phyloP scores from a whole-genome alignment of 2,888 invertebrate genomes.

The Heliconius hortense region DNA sequence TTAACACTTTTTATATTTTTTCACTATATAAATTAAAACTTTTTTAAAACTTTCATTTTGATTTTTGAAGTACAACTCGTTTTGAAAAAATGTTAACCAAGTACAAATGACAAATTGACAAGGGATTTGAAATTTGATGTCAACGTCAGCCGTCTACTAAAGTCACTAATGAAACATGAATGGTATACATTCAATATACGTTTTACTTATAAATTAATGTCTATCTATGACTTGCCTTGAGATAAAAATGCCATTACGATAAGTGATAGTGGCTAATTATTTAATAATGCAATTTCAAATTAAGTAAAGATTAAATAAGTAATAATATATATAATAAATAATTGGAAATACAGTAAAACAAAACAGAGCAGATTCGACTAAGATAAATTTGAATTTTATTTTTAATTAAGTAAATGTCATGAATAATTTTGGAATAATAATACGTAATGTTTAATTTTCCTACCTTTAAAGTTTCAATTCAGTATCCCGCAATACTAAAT shows the following conservation, averaged over 20 bases:
- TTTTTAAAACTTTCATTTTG: constrained; percentile 56
- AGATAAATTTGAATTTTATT: background rate
- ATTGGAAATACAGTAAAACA: background rate
- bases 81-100: background rate
- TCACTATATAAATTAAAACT: constrained; percentile 33
- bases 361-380: background rate
- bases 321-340: background rate
- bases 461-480: background rate
- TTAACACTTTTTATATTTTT: constrained; percentile 40
- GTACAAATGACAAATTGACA: background rate
- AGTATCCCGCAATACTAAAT: background rate
- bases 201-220: constrained; percentile 26
- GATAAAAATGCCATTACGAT: constrained; percentile 21
- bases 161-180: constrained; percentile 5
- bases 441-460: background rate
- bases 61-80: constrained; percentile 41
- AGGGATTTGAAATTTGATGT: constrained; percentile 3
- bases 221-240: constrained; percentile 17
- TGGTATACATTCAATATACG: background rate
- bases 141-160: constrained; percentile 14
- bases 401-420: too few relatives aligned
- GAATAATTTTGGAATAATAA: background rate
- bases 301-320: background rate
- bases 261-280: constrained; percentile 5
- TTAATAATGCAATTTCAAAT: background rate